Evolutionary conservation across 2,888 invertebrate species (phyloP).

Genomic region (Agrotis puta): DNA sequence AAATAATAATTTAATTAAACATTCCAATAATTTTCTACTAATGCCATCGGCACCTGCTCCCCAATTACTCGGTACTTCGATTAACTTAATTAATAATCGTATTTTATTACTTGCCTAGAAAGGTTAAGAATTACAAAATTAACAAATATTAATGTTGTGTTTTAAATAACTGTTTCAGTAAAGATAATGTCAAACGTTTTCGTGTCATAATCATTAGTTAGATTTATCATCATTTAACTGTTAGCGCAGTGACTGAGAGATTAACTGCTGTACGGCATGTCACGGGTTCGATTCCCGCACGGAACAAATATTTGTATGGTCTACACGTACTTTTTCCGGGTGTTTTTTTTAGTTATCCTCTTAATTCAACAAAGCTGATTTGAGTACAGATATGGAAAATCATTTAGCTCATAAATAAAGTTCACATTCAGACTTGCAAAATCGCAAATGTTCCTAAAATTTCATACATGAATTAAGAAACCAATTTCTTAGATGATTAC

Average conservation of each 20-base stretch:
- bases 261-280: too few species aligned
- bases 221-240: too few species aligned
- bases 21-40: slow-evolving; percentile 45
- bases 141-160: too few species aligned
- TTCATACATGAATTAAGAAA: background rate
- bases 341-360: too few species aligned
- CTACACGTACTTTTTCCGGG: too few species aligned
- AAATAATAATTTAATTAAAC: slow-evolving; percentile 44
- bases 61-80: slow-evolving; percentile 37
- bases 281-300: too few species aligned
- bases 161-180: background rate
- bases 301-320: too few species aligned
- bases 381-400: too few species aligned
- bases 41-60: slow-evolving; percentile 48
- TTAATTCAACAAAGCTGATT: too few species aligned
- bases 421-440: background rate
- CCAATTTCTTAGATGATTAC: background rate
- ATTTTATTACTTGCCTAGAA: slow-evolving; percentile 30
- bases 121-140: slow-evolving; percentile 20
- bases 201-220: too few species aligned
- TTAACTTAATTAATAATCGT: slow-evolving; percentile 42
- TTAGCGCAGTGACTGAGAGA: too few species aligned
- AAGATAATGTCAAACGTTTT: background rate
- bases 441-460: background rate
- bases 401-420: too few species aligned